Percentiles rank a stretch among this genome's conserved stretches.
Evolutionary conservation across 2,797 vertebrate species (phyloP).

Genomic region (Pristis pectinata): DNA sequence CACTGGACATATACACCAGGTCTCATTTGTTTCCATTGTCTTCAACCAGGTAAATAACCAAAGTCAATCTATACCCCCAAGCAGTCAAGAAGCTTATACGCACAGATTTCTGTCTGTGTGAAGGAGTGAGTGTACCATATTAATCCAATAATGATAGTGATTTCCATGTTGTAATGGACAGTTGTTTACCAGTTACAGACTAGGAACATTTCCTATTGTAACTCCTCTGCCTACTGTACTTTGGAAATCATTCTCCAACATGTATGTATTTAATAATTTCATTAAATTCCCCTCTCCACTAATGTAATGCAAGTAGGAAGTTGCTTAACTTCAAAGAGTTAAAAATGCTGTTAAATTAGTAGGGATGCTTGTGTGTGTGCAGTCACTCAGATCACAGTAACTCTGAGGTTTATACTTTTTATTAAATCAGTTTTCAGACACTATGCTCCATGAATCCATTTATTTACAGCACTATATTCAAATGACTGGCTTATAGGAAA

Average conservation of each 20-base stretch:
- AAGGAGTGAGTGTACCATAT: neutral
- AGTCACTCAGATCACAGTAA: neutral
- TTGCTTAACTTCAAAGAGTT: neutral
- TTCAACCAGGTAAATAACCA: too few species aligned
- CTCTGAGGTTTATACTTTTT: neutral
- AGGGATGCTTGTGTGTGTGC: neutral
- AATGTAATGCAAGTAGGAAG: neutral
- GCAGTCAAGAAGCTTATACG: neutral
- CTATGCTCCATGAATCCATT: neutral
- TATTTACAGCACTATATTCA: neutral
- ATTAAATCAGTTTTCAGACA: neutral
- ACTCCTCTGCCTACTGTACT: neutral
- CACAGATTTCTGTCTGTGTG: neutral
- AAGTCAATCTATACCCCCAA: too few species aligned
- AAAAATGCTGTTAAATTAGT: neutral
- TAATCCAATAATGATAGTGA: neutral
- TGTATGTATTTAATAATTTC: neutral
- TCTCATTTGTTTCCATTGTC: too few species aligned
- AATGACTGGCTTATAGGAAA: neutral
- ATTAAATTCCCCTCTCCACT: neutral
- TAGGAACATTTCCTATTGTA: neutral
- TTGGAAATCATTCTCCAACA: neutral
- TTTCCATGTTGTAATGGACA: neutral
- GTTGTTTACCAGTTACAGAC: neutral
- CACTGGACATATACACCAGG: too few species aligned